These are phyloP conservation scores for Salvelinus alpinus DNA, from an alignment of 2,113 vertebrate genomes.

Conservation along the genomic window DNA sequence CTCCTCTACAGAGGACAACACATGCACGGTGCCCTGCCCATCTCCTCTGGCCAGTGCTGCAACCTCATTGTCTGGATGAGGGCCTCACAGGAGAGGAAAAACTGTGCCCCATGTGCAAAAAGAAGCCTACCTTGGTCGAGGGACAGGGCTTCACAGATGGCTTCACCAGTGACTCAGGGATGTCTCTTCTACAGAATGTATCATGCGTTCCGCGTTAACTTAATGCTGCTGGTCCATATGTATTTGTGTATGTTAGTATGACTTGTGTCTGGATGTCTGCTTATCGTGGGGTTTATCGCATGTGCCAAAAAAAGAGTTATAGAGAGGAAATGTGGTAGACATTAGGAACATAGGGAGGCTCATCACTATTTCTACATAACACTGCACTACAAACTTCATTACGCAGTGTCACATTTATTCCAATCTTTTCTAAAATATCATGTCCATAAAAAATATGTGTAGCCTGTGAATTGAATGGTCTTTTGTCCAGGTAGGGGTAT, in stretches of 20 bases:
- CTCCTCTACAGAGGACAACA: conserved; percentile 91
- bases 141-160: conserved; percentile 85
- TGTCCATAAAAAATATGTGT: no score
- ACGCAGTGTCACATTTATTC: no score
- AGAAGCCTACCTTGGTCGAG: conserved; percentile 75
- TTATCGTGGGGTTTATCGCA: not conserved
- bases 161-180: conserved; percentile 72
- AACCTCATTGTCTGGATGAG: conserved; percentile 95
- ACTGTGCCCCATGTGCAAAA: conserved; percentile 91
- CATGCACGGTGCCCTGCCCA: conserved; percentile 88
- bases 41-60: conserved; percentile 86
- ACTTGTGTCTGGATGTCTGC: not conserved
- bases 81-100: conserved; percentile 81
- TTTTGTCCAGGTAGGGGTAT: no score
- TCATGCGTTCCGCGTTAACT: conserved; percentile 46
- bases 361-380: no score
- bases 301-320: no score
- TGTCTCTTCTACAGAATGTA: fast-evolving
- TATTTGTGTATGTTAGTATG: not conserved
- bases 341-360: no score
- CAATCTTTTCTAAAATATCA: no score
- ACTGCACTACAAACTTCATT: no score
- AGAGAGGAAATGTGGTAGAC: no score
- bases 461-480: no score
- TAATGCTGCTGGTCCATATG: conserved; percentile 27